Percentiles rank a stretch among this genome's conserved stretches.
phyloP scores from a whole-genome alignment of 2,888 invertebrate species.

The Lissonota sp. region DNA sequence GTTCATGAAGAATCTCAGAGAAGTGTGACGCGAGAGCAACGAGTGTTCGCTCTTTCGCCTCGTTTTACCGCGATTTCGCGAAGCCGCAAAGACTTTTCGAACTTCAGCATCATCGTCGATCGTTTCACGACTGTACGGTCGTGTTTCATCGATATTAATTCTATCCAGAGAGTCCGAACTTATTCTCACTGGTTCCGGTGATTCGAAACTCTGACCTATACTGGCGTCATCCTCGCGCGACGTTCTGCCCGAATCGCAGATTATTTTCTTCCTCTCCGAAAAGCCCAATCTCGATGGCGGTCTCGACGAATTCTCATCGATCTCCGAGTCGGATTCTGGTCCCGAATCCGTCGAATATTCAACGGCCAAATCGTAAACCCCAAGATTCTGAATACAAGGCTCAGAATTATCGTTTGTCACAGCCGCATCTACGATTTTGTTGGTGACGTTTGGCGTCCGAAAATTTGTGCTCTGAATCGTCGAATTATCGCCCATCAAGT shows the following conservation, averaged over 20 bases:
- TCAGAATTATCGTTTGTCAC: constrained; percentile 65
- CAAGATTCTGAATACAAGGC: constrained; percentile 73
- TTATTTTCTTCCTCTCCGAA: constrained; percentile 74
- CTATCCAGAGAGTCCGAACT: constrained; percentile 58
- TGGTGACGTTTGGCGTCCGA: constrained; percentile 69
- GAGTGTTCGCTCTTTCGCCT: constrained; percentile 75
- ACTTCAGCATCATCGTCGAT: constrained; percentile 59
- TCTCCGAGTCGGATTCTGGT: constrained; percentile 80
- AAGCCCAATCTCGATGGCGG: constrained; percentile 78
- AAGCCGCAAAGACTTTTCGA: constrained; percentile 39
- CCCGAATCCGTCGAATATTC: constrained; percentile 81
- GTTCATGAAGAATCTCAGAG: constrained; percentile 68
- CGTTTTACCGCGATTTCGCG: constrained; percentile 13
- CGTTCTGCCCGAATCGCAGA: constrained; percentile 76
- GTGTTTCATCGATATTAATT: constrained; percentile 46
- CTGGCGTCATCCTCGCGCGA: constrained; percentile 72
- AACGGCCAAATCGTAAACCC: constrained; percentile 78
- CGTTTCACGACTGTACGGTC: constrained; percentile 59
- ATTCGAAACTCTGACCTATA: constrained; percentile 50
- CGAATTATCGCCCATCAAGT: neutral
- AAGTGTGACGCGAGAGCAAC: constrained; percentile 71
- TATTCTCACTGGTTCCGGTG: constrained; percentile 43
- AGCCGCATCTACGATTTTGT: constrained; percentile 67
- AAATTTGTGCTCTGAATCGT: constrained; percentile 65
- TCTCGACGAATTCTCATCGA: constrained; percentile 76